These are phyloP conservation scores for Struthidea cinerea DNA, from an alignment of 2,113 vertebrate species.

Conservation along the genomic window DNA sequence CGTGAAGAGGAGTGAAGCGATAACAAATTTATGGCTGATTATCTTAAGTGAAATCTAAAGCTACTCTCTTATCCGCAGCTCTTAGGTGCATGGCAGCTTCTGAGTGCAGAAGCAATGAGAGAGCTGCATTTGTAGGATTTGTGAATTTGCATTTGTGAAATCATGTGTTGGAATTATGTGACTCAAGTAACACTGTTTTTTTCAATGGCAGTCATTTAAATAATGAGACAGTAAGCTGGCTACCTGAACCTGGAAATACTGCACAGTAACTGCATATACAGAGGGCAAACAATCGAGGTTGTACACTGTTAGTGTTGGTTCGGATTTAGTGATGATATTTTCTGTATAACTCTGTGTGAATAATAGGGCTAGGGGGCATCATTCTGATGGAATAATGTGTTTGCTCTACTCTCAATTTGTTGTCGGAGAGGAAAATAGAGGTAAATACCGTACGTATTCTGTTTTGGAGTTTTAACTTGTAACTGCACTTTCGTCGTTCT, in stretches of 20 bases:
- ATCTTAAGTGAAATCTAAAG: constrained; percentile 39
- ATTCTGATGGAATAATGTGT: background rate
- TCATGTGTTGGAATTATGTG: background rate
- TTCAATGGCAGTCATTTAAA: background rate
- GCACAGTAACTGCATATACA: background rate
- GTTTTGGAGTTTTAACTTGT: background rate
- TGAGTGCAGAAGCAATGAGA: background rate
- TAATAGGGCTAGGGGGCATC: background rate
- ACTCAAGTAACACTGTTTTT: background rate
- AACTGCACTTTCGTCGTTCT: background rate
- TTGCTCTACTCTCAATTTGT: background rate
- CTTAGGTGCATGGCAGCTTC: background rate
- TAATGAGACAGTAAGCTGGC: background rate
- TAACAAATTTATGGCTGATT: constrained; percentile 6
- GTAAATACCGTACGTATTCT: rapidly evolving
- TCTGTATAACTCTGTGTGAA: background rate
- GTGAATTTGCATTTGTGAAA: background rate
- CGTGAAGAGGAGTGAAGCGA: background rate
- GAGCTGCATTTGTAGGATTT: background rate
- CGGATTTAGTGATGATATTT: background rate
- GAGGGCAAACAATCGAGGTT: background rate
- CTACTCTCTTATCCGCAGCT: background rate
- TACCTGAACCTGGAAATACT: background rate
- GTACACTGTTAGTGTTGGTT: background rate
- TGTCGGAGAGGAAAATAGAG: background rate